Evolutionary conservation across 2,113 vertebrate genomes (phyloP), one percentile per base, ranked within the genome.

Genomic region (Pimephales promelas): DNA sequence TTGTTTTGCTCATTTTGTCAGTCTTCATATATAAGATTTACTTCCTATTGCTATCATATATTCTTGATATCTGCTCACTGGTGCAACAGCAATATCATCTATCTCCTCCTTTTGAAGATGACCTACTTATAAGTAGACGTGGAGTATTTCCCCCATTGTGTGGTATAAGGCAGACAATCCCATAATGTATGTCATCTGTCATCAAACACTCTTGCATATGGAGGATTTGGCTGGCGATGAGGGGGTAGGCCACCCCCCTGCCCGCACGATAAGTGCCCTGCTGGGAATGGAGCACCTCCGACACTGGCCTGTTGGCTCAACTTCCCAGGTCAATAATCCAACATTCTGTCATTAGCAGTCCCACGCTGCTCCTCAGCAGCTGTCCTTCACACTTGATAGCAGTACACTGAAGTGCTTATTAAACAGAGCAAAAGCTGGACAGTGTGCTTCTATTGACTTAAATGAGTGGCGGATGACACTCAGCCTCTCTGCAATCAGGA

Each of bases 371-470:
- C 28, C 64, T 78, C 56, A 85, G 82, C 76, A 85, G 64, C 83
- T 80, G 64, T 68, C 54, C 84, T 83, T 88, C 77, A 81, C 24
- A 80, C 78, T 83, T 54, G 77, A 81, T 83, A 73, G 68, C 28
- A 43, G 61, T 56, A 61, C 70, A 75, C 47, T 83, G 54, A 77
- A 61, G 80, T 43, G 86, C 61, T 76, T 85, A 81, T 73, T 62
- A 56, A 81, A 75, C 82, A 64, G 74, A 56, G 83, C 75, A 57
- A 78, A 45, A 52, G 57, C 70, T 74, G 74, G 66, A 59, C 80
- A 22, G 74, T n/a, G 83, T 10, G 59, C 34, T 36, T 81, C 83
- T 76, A 40, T 81, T 73, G 45, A 85, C 76, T 43, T 81, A 79
- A 49, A 68, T 68, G 73, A 56, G 61, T 9, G 40, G n/a, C 49